phyloP scores from a whole-genome alignment of 1,140 invertebrate genomes.

The Camponotus vicinus region DNA sequence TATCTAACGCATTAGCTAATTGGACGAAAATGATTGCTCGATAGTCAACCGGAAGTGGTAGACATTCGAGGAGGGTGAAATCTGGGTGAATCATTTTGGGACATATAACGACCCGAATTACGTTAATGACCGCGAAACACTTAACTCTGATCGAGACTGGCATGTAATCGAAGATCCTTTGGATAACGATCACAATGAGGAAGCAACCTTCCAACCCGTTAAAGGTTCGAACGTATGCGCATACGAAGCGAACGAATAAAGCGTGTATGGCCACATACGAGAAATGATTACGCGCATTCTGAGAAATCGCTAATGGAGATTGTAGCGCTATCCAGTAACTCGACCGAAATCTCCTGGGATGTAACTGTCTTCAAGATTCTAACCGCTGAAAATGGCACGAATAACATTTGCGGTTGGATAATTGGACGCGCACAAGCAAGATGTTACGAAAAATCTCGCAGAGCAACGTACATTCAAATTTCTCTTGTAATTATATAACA shows the following conservation, averaged over 20 bases:
- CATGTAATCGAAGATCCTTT: conserved; percentile 67
- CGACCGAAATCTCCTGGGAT: conserved; percentile 64
- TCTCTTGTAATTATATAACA: conserved; percentile 25
- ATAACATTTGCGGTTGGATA: conserved; percentile 29
- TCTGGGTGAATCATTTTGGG: conserved; percentile 2
- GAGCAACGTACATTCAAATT: background rate
- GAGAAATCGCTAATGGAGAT: conserved; percentile 77
- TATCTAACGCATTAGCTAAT: conserved; percentile 69
- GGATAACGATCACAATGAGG: conserved; percentile 66
- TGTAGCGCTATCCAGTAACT: conserved; percentile 73
- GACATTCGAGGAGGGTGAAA: conserved; percentile 13
- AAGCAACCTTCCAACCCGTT: conserved; percentile 26
- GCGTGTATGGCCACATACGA: conserved; percentile 59
- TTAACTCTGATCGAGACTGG: conserved; percentile 43
- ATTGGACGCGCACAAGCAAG: conserved; percentile 58
- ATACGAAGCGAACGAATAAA: conserved; percentile 27
- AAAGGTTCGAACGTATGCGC: conserved; percentile 40
- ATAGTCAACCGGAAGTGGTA: background rate
- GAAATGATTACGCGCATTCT: conserved; percentile 72
- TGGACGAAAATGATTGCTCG: conserved; percentile 59
- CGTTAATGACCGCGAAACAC: conserved; percentile 67
- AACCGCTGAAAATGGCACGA: conserved; percentile 5
- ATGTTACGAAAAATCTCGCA: conserved; percentile 1
- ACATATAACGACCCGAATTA: conserved; percentile 60
- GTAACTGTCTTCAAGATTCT: conserved; percentile 72